Base-by-base conservation (phyloP, 2,888 invertebrate species). In the Eilema sororculum region DNA sequence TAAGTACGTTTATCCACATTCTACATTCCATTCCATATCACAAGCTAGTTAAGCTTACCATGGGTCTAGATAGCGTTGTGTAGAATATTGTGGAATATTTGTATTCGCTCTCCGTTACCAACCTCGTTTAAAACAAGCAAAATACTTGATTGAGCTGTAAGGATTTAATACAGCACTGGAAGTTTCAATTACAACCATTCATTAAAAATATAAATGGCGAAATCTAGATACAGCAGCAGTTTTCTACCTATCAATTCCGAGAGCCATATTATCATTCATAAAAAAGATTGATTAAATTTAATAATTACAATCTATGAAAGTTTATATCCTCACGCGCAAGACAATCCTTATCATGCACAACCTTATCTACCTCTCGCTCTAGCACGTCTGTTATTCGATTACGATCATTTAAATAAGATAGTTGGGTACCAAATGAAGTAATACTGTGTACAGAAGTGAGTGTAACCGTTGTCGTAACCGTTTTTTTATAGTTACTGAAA, bases 331-430 rank as follows among this genome's bases (percentile, higher is more conserved):
- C 71, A 79, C 80, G 76, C 69, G 16, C 64, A 24, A 69, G 76
- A 69, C 79, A 66, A 30, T 30, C 68, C 65, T 75, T 82, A 85
- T 86, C 85, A 77, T 67, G 72, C 52, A 22, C 64, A 60, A 69
- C 58, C 73, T 80, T 78, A 86, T 81, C 75, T 80, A 78, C 64
- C 66, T 66, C 62, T 68, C 3, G 30, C 56, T 67, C 46, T 63
- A 78, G 80, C 80, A 78, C 80, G 81, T 78, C 67, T 71, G 9
- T 20, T 33, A 63, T 69, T 61, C 65, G 80, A 80, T 82, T 78
- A 74, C 61, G 65, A 37, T 59, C 66, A 71, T 71, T 78, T 82
- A 80, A 60, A 79, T 79, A 76, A 73, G 66, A 74, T 75, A 72
- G 73, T 65, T 64, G 22, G 9, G 10, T 28, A 12, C 3, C 8